These are phyloP conservation scores for Platichthys stellatus DNA, from an alignment of 2,113 vertebrate genomes.

Conservation along the genomic window DNA sequence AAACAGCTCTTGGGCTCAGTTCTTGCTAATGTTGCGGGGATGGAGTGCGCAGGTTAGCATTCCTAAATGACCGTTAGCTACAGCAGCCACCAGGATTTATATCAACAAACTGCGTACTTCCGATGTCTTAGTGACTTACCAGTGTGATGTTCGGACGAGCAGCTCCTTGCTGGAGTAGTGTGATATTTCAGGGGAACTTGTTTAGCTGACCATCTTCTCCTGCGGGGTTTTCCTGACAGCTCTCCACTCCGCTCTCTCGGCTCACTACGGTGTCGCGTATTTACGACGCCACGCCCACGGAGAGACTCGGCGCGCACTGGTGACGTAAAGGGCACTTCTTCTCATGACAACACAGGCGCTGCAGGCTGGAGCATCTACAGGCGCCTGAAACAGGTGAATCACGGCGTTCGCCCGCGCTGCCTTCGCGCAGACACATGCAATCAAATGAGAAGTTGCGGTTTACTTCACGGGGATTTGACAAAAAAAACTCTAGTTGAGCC, in stretches of 20 bases:
- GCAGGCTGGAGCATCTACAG: constrained; percentile 13
- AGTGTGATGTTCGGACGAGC: rapidly evolving
- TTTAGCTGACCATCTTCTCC: constrained; percentile 36
- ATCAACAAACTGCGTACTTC: background rate
- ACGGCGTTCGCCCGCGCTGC: too few relatives aligned
- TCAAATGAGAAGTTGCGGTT: rapidly evolving
- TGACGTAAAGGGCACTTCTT: constrained; percentile 37
- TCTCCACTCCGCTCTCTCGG: constrained; percentile 1
- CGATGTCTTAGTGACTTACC: constrained; percentile 27
- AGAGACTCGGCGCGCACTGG: constrained; percentile 3
- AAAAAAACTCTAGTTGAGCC: background rate
- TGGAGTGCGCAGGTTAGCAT: constrained; percentile 26
- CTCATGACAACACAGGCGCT: constrained; percentile 38
- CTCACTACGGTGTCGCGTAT: constrained; percentile 27
- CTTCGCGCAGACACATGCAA: too few relatives aligned
- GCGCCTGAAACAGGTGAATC: constrained; percentile 58
- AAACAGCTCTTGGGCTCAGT: background rate
- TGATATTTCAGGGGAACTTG: background rate
- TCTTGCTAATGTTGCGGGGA: constrained; percentile 31
- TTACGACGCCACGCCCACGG: background rate
- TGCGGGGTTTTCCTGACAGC: constrained; percentile 44
- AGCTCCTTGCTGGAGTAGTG: background rate
- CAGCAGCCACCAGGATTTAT: background rate
- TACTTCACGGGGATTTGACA: too few relatives aligned
- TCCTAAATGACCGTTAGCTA: constrained; percentile 40